phyloP scores from a whole-genome alignment of 2,797 vertebrate genomes.

The Huso huso region DNA sequence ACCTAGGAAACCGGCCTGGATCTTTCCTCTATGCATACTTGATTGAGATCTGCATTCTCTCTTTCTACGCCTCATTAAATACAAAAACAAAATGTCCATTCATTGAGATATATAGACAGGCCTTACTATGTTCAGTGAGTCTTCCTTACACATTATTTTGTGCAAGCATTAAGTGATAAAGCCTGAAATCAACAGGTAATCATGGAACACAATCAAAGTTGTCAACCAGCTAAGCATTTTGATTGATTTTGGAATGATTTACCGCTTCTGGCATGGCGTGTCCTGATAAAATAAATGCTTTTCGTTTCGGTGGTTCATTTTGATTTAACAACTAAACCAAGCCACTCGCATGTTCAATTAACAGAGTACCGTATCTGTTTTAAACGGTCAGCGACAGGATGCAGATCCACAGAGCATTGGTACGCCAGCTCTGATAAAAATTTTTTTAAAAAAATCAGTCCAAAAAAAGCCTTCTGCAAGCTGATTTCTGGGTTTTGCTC shows the following conservation, averaged over 20 bases:
- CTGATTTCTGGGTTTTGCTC: background rate
- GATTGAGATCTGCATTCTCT: slow-evolving; percentile 61
- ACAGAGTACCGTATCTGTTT: no score
- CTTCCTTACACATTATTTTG: background rate
- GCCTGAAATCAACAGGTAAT: background rate
- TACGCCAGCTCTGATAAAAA: slow-evolving; percentile 8
- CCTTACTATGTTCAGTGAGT: slow-evolving; percentile 19
- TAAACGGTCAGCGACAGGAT: background rate
- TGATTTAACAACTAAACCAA: no score
- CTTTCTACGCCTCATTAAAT: slow-evolving; percentile 38
- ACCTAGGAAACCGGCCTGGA: slow-evolving; percentile 67
- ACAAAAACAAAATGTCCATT: slow-evolving; percentile 47
- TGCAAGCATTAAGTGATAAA: background rate
- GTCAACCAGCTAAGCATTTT: no score
- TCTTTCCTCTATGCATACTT: slow-evolving; percentile 50
- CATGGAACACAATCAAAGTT: no score
- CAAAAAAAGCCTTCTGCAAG: no score
- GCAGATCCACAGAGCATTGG: background rate
- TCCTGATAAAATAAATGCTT: no score
- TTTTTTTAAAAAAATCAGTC: no score
- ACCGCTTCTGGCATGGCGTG: no score
- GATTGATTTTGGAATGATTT: no score
- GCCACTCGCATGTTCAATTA: no score
- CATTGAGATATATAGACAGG: slow-evolving; percentile 31
- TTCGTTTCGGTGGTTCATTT: no score